These are phyloP conservation scores for Glareola pratincola DNA, from an alignment of 2,113 vertebrate species.

Conservation along the genomic window DNA sequence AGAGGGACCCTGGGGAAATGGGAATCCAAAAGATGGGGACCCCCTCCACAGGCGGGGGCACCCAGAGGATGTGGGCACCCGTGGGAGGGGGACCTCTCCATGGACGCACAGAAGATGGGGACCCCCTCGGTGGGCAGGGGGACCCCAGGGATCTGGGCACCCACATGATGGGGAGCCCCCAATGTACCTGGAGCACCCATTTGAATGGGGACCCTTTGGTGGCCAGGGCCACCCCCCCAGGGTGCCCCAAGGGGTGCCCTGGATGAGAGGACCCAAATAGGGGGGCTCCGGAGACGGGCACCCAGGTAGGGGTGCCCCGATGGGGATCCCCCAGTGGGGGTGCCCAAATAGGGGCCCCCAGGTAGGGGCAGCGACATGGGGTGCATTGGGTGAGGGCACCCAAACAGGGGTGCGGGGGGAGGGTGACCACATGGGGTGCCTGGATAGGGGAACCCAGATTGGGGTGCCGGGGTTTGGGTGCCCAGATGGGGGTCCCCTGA, in stretches of 20 bases:
- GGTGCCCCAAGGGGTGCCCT: neutral
- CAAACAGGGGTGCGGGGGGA: too few relatives aligned
- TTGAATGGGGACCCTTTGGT: neutral
- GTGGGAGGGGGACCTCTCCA: neutral
- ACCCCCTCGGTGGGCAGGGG: neutral
- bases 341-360: too few relatives aligned
- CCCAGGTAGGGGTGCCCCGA: neutral
- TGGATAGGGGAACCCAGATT: too few relatives aligned
- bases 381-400: neutral
- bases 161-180: neutral
- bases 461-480: neutral
- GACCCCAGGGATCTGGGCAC: neutral
- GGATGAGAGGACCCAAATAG: neutral
- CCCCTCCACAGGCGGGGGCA: too few relatives aligned
- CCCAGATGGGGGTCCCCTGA: neutral
- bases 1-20: rapidly evolving
- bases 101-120: neutral
- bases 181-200: neutral
- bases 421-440: too few relatives aligned
- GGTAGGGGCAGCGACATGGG: neutral
- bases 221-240: too few relatives aligned
- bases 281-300: neutral
- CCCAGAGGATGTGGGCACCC: neutral
- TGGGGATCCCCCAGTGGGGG: too few relatives aligned
- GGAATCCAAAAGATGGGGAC: neutral